Conservation (phyloP, 2,797 vertebrate species). For the Thamnophis elegans region DNA sequence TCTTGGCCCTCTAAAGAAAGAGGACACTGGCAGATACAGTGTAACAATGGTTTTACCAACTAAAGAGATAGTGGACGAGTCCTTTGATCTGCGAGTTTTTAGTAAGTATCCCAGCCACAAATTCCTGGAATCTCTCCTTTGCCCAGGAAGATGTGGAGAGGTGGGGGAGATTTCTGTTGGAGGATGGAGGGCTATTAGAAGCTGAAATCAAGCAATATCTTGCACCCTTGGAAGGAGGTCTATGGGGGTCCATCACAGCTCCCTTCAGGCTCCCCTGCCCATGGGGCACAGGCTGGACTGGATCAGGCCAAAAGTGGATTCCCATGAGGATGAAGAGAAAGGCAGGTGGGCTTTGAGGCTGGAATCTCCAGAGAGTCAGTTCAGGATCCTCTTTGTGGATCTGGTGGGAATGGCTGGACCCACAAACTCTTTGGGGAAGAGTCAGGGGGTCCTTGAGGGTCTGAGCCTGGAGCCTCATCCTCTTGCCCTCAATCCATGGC, state of each 20-base stretch:
- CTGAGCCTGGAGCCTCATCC: background rate
- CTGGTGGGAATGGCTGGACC: background rate
- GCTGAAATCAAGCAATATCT: no score
- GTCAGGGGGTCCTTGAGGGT: background rate
- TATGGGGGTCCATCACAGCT: no score
- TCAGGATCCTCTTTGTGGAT: background rate
- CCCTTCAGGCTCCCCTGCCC: no score
- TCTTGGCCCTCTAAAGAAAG: background rate
- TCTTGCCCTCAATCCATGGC: background rate
- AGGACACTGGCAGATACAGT: rapidly evolving
- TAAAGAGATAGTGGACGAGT: rapidly evolving
- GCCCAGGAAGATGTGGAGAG: no score
- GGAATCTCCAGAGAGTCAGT: background rate
- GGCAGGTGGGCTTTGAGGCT: background rate
- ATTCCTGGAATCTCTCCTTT: no score
- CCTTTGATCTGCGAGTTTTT: no score
- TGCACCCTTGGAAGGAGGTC: no score
- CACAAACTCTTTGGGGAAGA: background rate
- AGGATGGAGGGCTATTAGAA: no score
- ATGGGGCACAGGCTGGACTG: no score
- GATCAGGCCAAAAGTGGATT: no score
- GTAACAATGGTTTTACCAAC: background rate
- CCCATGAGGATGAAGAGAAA: background rate
- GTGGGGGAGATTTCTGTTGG: no score
- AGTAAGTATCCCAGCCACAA: no score